phyloP scores from a whole-genome alignment of 2,113 vertebrate species.

The Psammodynastes pulverulentus region DNA sequence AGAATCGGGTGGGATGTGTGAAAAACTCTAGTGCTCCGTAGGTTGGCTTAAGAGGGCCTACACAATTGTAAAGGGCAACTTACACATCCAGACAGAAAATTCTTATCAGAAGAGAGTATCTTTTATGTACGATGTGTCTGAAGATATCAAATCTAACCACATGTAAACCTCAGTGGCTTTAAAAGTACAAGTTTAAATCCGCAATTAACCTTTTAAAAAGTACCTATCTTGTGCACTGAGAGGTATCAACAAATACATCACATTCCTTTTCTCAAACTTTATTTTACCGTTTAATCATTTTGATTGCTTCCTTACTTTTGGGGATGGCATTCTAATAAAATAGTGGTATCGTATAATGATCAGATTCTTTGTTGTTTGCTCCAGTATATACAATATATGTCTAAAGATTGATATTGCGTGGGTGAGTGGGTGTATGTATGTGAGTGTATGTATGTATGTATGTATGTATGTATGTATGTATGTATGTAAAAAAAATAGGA shows the following conservation, averaged over 20 bases:
- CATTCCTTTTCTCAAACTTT: background rate
- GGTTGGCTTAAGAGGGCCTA: constrained; percentile 28
- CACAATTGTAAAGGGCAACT: constrained; percentile 32
- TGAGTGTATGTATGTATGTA: background rate
- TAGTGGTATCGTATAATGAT: background rate
- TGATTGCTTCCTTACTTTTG: background rate
- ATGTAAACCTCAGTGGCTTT: background rate
- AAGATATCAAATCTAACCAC: background rate
- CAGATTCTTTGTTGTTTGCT: background rate
- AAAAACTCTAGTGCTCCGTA: constrained; percentile 35
- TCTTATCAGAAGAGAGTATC: background rate
- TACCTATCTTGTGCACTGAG: background rate
- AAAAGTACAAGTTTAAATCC: background rate
- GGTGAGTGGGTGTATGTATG: no score
- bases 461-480: background rate
- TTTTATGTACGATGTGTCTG: fast-evolving
- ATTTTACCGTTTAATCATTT: background rate
- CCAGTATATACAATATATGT: background rate
- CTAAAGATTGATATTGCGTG: background rate
- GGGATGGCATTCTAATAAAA: background rate
- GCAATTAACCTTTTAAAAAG: background rate
- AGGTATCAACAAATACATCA: background rate
- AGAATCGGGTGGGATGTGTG: constrained; percentile 53
- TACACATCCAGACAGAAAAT: background rate
- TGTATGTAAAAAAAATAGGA: background rate